Base-by-base conservation (phyloP, 2,888 invertebrate species). In the Plagodis dolabraria region DNA sequence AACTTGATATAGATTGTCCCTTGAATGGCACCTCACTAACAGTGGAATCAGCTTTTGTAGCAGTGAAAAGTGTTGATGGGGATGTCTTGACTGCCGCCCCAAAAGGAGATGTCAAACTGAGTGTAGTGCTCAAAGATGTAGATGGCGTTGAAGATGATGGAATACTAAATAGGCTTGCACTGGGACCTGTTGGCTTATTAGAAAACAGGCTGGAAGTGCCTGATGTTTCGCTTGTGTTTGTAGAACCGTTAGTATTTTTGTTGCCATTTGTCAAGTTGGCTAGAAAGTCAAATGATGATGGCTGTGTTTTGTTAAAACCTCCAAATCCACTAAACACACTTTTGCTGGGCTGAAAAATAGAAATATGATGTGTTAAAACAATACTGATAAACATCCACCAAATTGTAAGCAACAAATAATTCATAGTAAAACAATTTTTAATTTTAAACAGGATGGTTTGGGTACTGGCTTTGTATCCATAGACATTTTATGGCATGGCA, bases 301-400 rank as follows among this genome's bases (percentile, higher is more conserved):
- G 86, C 63, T 86, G 79, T 44, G 93, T 71, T 82, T 95, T 95
- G 64, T 93, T 83, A 73, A 95, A 95, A 57, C 95, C 95, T 60
- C 94, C 93, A 86, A 97, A 96, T 48, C 94, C 93, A 76, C 95
- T 95, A 80, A 97, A 97, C 40, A 95, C 94, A 82, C 94, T 94
- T 80, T 93, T 94, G 53, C 89, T 89, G 8, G 73, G 59, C 92
- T 92, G 87, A 60, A 92, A 86, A 35, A 5, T n/a, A n/a, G n/a
- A 53, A 34, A 10, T 51, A 34, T 34, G 8, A 0, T 45, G 7
- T 47, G 36, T 35, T 12, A 35, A 9, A 10, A 8, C 5, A 38
- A 38, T 38, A 8, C 38, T 38, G 22, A 2, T 22, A 22, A 2
- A 22, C 22, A 22, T 22, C 1, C 22, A 22, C 22, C 2, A 22